Percentiles rank a stretch among this genome's conserved stretches.
phyloP scores from a whole-genome alignment of 2,888 invertebrate genomes.

The Orchesella flavescens region DNA sequence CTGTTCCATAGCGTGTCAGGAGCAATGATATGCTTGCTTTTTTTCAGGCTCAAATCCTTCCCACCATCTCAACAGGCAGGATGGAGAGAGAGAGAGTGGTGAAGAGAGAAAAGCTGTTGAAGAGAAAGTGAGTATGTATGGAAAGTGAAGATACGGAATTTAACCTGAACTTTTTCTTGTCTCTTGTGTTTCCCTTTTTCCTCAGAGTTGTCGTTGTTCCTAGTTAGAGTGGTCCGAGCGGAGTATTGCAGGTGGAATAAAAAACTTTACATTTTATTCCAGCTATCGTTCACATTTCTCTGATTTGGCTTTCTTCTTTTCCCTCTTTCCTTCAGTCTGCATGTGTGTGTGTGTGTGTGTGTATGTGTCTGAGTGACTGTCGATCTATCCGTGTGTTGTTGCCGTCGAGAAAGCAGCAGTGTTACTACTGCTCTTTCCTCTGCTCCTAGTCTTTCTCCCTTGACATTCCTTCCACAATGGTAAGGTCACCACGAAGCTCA shows the following conservation, averaged over 20 bases:
- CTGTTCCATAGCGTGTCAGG: slow-evolving; percentile 35
- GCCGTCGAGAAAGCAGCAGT: slow-evolving; percentile 58
- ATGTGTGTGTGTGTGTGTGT: slow-evolving; percentile 36
- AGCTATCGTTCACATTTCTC: not conserved
- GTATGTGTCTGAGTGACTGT: slow-evolving; percentile 41
- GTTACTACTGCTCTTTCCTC: slow-evolving; percentile 61
- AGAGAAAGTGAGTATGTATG: not conserved
- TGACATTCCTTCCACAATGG: slow-evolving; percentile 64
- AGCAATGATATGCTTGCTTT: slow-evolving; percentile 30
- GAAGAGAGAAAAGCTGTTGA: not conserved
- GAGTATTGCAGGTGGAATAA: slow-evolving; percentile 30
- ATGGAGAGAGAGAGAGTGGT: slow-evolving; percentile 11
- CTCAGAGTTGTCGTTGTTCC: not conserved
- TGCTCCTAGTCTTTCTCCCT: slow-evolving; percentile 56
- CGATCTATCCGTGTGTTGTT: slow-evolving; percentile 53
- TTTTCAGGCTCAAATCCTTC: slow-evolving; percentile 18
- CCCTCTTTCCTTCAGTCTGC: slow-evolving; percentile 17
- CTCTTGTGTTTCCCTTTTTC: slow-evolving; percentile 1
- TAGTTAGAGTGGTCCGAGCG: not conserved
- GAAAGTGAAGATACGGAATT: not conserved
- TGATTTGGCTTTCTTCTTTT: slow-evolving; percentile 19
- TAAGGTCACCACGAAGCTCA: slow-evolving; percentile 55
- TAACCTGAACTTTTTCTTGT: not conserved
- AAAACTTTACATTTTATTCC: slow-evolving; percentile 45
- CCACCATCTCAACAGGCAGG: slow-evolving; percentile 31